Evolutionary conservation across 2,797 vertebrate species (phyloP).

Genomic region (Scomberomorus guttatus): DNA sequence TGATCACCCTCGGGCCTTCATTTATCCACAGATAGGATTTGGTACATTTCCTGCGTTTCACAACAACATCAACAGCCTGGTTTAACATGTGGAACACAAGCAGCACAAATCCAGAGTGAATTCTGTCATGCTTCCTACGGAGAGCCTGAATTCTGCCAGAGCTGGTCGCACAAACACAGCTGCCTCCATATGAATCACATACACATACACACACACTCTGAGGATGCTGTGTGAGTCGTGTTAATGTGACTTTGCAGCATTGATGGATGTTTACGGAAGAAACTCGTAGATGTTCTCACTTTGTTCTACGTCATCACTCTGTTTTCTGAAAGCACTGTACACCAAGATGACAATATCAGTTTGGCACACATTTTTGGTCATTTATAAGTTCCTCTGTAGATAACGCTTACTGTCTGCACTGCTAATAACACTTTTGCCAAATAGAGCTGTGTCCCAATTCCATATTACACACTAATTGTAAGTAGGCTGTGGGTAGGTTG

Average conservation of each 20-base stretch:
- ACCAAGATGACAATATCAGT: background rate
- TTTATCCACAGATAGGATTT: conserved; percentile 71
- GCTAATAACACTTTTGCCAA: background rate
- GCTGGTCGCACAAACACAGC: too few relatives aligned
- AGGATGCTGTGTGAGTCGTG: conserved; percentile 21
- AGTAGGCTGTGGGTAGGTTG: background rate
- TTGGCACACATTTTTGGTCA: too few relatives aligned
- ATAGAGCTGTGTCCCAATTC: background rate
- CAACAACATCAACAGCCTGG: conserved; percentile 62
- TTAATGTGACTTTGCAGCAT: conserved; percentile 9
- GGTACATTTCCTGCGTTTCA: conserved; percentile 63
- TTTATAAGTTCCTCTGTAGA: too few relatives aligned
- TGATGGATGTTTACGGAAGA: conserved; percentile 10
- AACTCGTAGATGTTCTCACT: background rate
- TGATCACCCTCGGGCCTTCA: conserved; percentile 53
- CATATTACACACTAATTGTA: background rate
- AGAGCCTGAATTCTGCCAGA: conserved; percentile 48
- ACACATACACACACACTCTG: background rate
- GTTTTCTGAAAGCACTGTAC: background rate
- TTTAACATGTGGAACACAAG: conserved; percentile 76
- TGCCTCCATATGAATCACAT: background rate
- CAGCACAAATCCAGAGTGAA: conserved; percentile 62
- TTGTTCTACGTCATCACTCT: background rate
- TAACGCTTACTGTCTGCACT: too few relatives aligned
- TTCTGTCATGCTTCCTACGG: conserved; percentile 68